phyloP scores from a whole-genome alignment of 2,888 invertebrate species.

The Atherix ibis region DNA sequence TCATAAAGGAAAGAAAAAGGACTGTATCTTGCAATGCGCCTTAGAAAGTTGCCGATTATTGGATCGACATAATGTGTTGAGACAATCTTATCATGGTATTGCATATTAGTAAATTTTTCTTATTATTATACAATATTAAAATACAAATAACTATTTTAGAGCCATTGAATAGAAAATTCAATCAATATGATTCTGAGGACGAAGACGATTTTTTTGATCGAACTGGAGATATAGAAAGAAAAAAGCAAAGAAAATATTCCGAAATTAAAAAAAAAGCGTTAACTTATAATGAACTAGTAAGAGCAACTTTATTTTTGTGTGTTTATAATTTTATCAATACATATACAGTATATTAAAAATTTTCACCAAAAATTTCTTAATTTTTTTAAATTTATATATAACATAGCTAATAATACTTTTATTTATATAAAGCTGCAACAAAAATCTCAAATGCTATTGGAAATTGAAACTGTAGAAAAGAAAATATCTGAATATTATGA shows the following conservation, averaged over 20 bases:
- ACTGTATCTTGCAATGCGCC: constrained; percentile 83
- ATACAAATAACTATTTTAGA: constrained; percentile 35
- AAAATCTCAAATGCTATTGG: constrained; percentile 33
- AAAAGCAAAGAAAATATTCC: constrained; percentile 50
- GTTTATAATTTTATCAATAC: not conserved
- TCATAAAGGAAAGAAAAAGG: constrained; percentile 86
- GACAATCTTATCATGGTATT: constrained; percentile 74
- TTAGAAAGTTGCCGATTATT: constrained; percentile 86
- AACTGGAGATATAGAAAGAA: constrained; percentile 82
- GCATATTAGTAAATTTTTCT: constrained; percentile 2
- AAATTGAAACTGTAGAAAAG: constrained; percentile 45
- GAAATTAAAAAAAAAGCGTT: constrained; percentile 24
- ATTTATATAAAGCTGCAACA: constrained; percentile 19
- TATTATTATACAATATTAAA: constrained; percentile 1
- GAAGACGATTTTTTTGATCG: constrained; percentile 92
- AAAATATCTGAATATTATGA: constrained; percentile 33
- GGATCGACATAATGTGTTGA: constrained; percentile 70
- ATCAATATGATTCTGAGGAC: constrained; percentile 76
- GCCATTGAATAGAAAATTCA: constrained; percentile 60
- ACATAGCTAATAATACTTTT: no score
- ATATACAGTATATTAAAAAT: not conserved
- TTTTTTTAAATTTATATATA: no score
- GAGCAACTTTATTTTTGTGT: constrained; percentile 1
- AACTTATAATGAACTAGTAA: constrained; percentile 52
- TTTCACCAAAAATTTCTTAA: no score